A percentile compares a stretch with the other conserved stretches of the same genome.
phyloP scores from a whole-genome alignment of 2,113 vertebrate species.

The Elephantulus edwardii region DNA sequence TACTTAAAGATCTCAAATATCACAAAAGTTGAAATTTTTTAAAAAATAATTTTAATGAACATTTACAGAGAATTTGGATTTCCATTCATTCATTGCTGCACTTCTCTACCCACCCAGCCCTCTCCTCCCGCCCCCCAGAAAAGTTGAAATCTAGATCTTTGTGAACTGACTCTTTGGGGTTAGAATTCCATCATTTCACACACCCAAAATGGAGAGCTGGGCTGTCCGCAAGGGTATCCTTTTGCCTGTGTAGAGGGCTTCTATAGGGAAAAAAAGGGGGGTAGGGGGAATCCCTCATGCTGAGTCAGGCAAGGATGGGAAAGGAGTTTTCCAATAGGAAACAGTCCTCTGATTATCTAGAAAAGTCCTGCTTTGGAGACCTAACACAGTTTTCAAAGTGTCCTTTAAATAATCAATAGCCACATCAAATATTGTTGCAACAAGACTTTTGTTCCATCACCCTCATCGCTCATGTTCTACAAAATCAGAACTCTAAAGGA shows the following conservation, averaged over 20 bases:
- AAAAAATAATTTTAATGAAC: too few species aligned
- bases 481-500: background rate
- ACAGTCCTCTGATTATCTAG: background rate
- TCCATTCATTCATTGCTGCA: too few species aligned
- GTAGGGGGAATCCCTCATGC: background rate
- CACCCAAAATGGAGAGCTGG: background rate
- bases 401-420: background rate
- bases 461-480: background rate
- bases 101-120: too few species aligned
- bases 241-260: background rate
- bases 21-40: too few species aligned
- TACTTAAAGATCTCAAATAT: background rate
- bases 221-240: background rate
- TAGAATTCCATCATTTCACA: background rate
- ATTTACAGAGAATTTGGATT: too few species aligned
- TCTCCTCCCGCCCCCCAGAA: too few species aligned
- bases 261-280: background rate
- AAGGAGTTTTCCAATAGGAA: background rate
- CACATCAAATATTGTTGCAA: background rate
- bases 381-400: background rate
- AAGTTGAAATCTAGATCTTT: background rate
- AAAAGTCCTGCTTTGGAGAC: background rate
- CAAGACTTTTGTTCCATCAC: background rate
- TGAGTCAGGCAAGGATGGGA: background rate
- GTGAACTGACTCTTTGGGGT: background rate